Percentiles rank a stretch among this genome's conserved stretches.
These are phyloP conservation scores for Morbakka virulenta DNA, from an alignment of 30 jellyfish, hydroid and myxozoan species.

Conservation along the genomic window DNA sequence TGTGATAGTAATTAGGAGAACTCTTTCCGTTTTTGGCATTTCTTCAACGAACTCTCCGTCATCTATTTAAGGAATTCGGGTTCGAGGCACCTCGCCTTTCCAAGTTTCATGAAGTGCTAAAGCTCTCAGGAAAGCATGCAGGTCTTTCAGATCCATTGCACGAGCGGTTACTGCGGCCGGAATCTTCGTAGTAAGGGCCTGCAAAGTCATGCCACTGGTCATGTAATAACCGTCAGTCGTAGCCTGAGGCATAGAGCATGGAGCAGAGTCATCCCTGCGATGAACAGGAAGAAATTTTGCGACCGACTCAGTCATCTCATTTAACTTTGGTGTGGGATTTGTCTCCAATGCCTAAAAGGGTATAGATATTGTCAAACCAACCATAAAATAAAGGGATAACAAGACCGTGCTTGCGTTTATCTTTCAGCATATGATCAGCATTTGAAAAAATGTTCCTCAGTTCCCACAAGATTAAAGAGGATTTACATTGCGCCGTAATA, in stretches of 20 bases:
- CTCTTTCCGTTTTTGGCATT: background rate
- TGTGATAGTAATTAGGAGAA: conserved; percentile 26
- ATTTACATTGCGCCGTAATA: no score
- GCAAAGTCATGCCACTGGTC: background rate
- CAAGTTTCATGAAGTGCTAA: no score
- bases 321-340: conserved; percentile 14
- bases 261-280: no score
- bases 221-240: background rate
- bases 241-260: no score
- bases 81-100: no score
- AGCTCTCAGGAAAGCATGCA: background rate
- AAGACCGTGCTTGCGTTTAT: conserved; percentile 40
- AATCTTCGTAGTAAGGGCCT: background rate
- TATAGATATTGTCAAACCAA: background rate
- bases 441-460: conserved; percentile 1
- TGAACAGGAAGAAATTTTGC: background rate
- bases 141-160: no score
- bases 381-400: conserved; percentile 10
- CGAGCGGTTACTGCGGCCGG: conserved; percentile 6
- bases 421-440: conserved; percentile 15
- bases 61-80: no score
- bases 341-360: background rate
- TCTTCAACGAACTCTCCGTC: no score
- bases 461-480: conserved; percentile 36
- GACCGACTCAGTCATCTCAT: background rate